Conservation (phyloP, 2,888 invertebrate species). For the Alviniconcha strummeri region DNA sequence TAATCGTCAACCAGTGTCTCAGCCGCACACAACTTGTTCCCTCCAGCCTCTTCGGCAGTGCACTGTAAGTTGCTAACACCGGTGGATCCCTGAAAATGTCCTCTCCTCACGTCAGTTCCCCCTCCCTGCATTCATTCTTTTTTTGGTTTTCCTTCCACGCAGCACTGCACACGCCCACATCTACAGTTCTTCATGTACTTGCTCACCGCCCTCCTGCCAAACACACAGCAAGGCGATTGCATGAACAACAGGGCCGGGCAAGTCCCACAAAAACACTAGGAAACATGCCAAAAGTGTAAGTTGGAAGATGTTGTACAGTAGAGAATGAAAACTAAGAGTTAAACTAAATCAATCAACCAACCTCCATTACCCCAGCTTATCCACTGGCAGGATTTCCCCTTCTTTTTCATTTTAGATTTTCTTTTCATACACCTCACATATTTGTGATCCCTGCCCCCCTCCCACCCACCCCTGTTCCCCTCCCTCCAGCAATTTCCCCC, state of each 20-base stretch:
- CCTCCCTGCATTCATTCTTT: neutral
- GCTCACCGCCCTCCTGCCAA: neutral
- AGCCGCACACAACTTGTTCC: no score
- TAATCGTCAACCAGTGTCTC: no score
- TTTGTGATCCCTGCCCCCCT: neutral
- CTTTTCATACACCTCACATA: neutral
- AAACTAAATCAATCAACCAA: no score
- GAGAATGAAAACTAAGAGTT: no score
- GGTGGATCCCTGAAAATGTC: no score
- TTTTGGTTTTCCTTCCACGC: neutral
- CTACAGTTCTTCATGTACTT: constrained; percentile 17
- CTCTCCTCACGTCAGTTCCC: no score
- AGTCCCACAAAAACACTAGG: no score
- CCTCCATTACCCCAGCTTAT: no score
- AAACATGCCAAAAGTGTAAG: no score
- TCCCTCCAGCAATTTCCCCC: neutral
- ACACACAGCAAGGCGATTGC: neutral
- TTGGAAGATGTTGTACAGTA: no score
- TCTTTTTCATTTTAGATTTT: neutral
- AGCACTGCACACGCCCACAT: neutral
- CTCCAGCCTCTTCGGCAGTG: no score
- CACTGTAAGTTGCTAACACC: no score
- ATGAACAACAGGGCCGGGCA: neutral
- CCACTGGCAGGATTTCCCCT: neutral
- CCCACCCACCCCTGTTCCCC: neutral